Base-by-base conservation (phyloP, 1,140 invertebrate genomes). In the Scaptomyza pallida region DNA sequence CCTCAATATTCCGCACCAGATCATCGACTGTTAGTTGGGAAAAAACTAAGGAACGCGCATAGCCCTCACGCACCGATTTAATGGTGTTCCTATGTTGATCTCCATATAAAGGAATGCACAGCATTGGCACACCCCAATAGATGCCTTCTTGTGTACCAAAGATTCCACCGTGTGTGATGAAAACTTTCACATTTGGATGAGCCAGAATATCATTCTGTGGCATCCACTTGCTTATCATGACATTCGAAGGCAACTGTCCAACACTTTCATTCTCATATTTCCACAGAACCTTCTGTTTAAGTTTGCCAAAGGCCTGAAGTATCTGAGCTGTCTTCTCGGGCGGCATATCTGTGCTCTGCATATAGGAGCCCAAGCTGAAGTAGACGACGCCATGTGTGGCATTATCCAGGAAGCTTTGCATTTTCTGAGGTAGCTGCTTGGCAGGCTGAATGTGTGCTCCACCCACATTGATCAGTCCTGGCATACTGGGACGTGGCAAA, bases 161-260 rank as follows among this genome's bases (percentile, higher is more conserved):
- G 35, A 95, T 79, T 21, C 95, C 95, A 16, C 94, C 94, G 69
- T 95, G 95, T 1, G 94, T 93, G 54, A 95, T 93, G 72, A 95
- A 95, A 2, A 93, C 76, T 57, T 92, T 92, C 9, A 93, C 90
- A 71, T 93, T 93, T 3, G 92, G 92, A 89, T 93, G 93, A 2
- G 92, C 93, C 54, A 92, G 35, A 15, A 92, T 91, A 19, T 92
- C 90, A 45, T 86, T 93, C 90, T 96, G 95, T n/a, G 95, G 95
- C 71, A 94, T 91, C 95, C 95, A 96, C 71, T 93, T 92, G 48
- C 93, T 78, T 19, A 94, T 92, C 89, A 93, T 93, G 21, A 95
- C 92, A 89, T 95, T 95, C 16, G 81, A 21, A 10, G 94, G 92
- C 61, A 93, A 41, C 21, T 91, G 74, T 0, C 91, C 74, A 60